Base-by-base conservation (phyloP, 2,113 vertebrate species). In the Aphyosemion australe region DNA sequence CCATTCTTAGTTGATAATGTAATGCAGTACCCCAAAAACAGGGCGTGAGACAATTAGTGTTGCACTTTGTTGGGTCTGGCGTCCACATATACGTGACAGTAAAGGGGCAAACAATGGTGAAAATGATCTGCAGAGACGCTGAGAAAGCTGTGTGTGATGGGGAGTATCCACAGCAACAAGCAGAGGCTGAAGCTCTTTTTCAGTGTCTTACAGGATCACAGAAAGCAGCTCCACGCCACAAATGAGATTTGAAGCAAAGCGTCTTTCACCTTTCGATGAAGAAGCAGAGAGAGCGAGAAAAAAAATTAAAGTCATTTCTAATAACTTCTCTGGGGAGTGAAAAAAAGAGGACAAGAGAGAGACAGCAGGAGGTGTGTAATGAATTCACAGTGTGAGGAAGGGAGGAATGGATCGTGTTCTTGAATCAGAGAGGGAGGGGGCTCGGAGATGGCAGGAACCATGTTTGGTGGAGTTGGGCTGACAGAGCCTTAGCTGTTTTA, bases 381-480 rank as follows among this genome's bases (percentile, higher is more conserved):
- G 62, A 19, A 47, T 26, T 31, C 49, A 64, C 16, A 19, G 26
- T 49, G 54, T 48, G 55, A 20, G 18, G 19, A 41, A 65, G 50
- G 41, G 62, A 66, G 13, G 74, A 73, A 48, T 48, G 80, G 72
- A 54, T 74, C 42, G 63, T 53, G 69, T 59, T 65, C 46, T 43
- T 52, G 43, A 54, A 50, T 19, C 50, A 63, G 45, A 41, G 63
- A 67, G 76, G 49, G 18, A 67, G 70, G 31, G 56, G 43, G 64
- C 57, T 56, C 21, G 0, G 78, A 50, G 72, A 74, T 68, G 61
- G 69, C 66, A 87, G 77, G 67, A 76, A 68, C 45, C 64, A 69
- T 51, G 60, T 62, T 79, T 66, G 75, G 79, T 54, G 64, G 76
- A 83, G 78, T 68, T 60, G 34, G 56, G 80, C 78, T 50, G 69